Evolutionary conservation across 2,888 invertebrate species (phyloP), one percentile per base, ranked within the genome.

Genomic region (Pycnomerus fuliginosus): DNA sequence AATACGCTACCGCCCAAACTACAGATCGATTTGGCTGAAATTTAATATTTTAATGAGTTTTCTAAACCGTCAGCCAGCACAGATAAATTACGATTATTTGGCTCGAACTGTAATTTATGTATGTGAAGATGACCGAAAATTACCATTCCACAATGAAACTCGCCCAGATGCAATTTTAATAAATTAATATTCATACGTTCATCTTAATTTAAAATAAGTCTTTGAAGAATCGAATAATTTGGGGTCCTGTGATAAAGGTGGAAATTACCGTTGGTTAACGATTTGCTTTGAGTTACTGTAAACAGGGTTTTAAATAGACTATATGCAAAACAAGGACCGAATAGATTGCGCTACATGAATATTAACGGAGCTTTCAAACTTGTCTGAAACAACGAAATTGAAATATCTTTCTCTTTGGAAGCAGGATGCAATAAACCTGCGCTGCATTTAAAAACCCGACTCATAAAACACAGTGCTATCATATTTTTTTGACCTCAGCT

Each of bases 121-220:
- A n/a, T n/a, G n/a, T n/a, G n/a, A n/a, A n/a, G n/a, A n/a, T n/a
- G n/a, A 40, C 23, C 16, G 20, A 5, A 16, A 40, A 40, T 45
- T 45, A 40, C 35, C 44, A 40, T 35, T 23, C 27, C 39, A 40
- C 44, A 46, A 46, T 46, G 41, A 46, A 36, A 46, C 33, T 41
- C 32, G 32, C 36, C 41, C 28, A 36, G 40, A 40, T 46, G 39
- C 37, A 34, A 42, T 49, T 49, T 49, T 42, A 45, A 49, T 49
- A 49, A 45, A 49, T 49, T 49, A 49, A 49, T 49, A 49, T 49
- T 49, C 49, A 49, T 49, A 49, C 37, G 45, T 38, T 45, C 45
- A 49, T 49, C 45, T 49, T 45, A 49, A 49, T 49, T 49, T 49
- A 33, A 45, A 49, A 49, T 45, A 42, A 41, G 45, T 42, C 45